phyloP scores from a whole-genome alignment of 2,113 vertebrate species.

The Terrapene triunguis region DNA sequence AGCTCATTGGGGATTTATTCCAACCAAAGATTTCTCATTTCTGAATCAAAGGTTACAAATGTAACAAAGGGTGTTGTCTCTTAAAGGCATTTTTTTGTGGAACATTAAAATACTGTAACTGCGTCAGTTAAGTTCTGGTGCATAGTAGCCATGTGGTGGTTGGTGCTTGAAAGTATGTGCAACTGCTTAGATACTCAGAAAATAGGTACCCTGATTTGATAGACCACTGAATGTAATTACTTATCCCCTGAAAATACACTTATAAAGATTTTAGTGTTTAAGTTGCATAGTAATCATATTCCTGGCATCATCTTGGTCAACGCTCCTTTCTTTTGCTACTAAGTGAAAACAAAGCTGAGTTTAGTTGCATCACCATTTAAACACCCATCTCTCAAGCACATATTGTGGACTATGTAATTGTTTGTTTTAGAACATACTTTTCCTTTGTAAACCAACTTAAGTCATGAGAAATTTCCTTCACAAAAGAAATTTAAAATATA shows the following conservation, averaged over 20 bases:
- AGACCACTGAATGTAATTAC: not conserved
- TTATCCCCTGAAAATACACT: not conserved
- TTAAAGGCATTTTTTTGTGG: not conserved
- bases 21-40: not conserved
- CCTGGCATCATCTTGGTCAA: not conserved
- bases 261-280: not conserved
- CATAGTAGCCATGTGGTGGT: not conserved
- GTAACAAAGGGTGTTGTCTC: not conserved
- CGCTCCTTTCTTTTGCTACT: not conserved
- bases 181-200: not conserved
- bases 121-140: not conserved
- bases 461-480: not conserved
- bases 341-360: rapidly evolving
- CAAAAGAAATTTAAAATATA: too few species aligned
- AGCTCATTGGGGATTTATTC: not conserved
- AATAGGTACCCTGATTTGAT: not conserved
- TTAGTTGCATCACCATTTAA: not conserved
- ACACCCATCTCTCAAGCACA: not conserved
- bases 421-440: not conserved
- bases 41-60: not conserved
- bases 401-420: not conserved
- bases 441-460: not conserved
- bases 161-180: not conserved
- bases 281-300: not conserved
- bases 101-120: not conserved